Conservation (phyloP, 2,888 invertebrate genomes). For the Drosophila ochracea region DNA sequence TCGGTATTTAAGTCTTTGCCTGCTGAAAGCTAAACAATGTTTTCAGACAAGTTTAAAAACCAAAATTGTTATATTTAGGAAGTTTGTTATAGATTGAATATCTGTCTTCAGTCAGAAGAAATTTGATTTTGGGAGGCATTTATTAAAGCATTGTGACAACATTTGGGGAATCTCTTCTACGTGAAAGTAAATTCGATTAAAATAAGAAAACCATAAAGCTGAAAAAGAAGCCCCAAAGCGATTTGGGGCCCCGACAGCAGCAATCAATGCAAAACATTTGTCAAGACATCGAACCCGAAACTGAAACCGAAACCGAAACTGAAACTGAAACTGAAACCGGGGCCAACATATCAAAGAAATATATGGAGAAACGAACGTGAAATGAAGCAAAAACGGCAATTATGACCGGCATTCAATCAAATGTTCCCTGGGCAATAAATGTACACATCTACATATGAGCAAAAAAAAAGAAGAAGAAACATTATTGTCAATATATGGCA, state of each 20-base stretch:
- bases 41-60: neutral
- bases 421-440: constrained; percentile 38
- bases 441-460: constrained; percentile 11
- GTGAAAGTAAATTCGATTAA: neutral
- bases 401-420: constrained; percentile 75
- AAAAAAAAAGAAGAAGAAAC: constrained; percentile 12
- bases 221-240: constrained; percentile 24
- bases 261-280: constrained; percentile 62
- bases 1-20: neutral
- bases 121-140: neutral
- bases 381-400: constrained; percentile 67
- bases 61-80: neutral
- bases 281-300: constrained; percentile 38
- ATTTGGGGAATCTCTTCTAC: neutral
- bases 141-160: neutral
- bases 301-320: neutral
- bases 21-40: neutral
- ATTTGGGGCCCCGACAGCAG: constrained; percentile 32
- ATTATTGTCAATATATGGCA: constrained; percentile 56
- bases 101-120: neutral
- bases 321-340: constrained; percentile 8
- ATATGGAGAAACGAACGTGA: constrained; percentile 50
- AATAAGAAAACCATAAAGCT: constrained; percentile 7
- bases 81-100: neutral
- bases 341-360: constrained; percentile 23